Evolutionary conservation across 2,888 invertebrate species (phyloP), one percentile per base, ranked within the genome.

Genomic region (Idaea dimidiata): DNA sequence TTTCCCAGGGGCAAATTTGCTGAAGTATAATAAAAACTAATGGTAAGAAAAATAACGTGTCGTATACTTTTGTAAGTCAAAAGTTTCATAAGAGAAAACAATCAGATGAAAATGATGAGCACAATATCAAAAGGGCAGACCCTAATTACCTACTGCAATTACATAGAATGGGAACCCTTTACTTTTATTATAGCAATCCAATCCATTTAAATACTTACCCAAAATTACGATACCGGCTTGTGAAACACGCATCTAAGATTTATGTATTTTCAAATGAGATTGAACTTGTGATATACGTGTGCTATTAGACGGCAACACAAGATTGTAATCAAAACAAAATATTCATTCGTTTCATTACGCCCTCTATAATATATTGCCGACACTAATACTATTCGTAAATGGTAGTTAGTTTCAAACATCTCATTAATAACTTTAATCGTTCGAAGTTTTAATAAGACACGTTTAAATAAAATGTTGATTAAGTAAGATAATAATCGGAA

Each of bases 251-350:
- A 58, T 16, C 53, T 16, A 60, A 68, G 69, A 69, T 68, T 71
- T 69, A 71, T 70, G 62, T 57, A 59, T 63, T 68, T 66, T 62
- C 60, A 65, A 71, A 70, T 69, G 61, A 69, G 59, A 32, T 63
- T 66, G 64, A 62, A 56, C 62, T 61, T 64, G 43, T 43, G 43
- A 43, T 43, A 43, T 43, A 43, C 43, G 43, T 43, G 43, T 43
- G 43, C 43, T 43, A 43, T 43, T 32, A 59, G 54, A 59, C 16
- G 53, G 56, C 17, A 18, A 56, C 18, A 18, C 6, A 10, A 56
- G 56, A 56, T 56, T 17, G 18, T 17, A 56, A 56, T 56, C 56
- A 56, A 56, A 17, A 56, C 17, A 17, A 56, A 56, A 56, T 56
- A 1, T 18, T 56, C 56, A 18, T 56, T 18, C 56, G 18, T 56